phyloP scores from a whole-genome alignment of 2,888 invertebrate species.

The Drosophila nr. fundita region DNA sequence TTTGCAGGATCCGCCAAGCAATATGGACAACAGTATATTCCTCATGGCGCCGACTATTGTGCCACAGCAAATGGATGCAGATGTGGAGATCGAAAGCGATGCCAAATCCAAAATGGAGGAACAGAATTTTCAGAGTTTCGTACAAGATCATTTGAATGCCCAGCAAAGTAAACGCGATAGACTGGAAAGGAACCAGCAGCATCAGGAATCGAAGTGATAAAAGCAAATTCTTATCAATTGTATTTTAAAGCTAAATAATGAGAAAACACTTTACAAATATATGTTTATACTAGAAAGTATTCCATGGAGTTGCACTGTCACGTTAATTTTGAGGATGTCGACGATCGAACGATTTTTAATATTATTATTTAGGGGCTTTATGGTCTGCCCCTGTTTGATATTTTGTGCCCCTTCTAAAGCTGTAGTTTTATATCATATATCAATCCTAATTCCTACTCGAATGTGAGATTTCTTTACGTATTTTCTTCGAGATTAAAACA shows the following conservation, averaged over 20 bases:
- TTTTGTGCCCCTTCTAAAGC: neutral
- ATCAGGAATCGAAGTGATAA: neutral
- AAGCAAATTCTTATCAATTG: neutral
- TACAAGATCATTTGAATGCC: constrained; percentile 72
- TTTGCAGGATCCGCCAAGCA: constrained; percentile 20
- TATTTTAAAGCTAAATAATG: neutral
- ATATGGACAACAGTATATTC: constrained; percentile 24
- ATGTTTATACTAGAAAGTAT: neutral
- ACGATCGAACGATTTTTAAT: neutral
- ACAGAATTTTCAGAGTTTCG: constrained; percentile 83
- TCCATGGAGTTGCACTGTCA: neutral
- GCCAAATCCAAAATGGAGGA: constrained; percentile 78
- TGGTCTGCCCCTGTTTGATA: neutral
- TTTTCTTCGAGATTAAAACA: neutral
- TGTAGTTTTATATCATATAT: neutral
- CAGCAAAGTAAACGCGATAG: constrained; percentile 72
- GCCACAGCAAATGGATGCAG: constrained; percentile 15
- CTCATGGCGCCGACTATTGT: constrained; percentile 28
- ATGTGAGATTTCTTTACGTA: neutral
- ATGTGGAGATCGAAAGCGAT: constrained; percentile 64
- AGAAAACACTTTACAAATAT: neutral
- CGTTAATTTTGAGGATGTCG: neutral
- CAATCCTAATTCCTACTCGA: neutral
- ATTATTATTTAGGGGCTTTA: neutral
- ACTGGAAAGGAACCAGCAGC: constrained; percentile 3